A percentile compares a stretch with the other conserved stretches of the same genome.
These are phyloP conservation scores for Siderastrea radians DNA, from an alignment of 92 coral and sea anemone species.

Conservation along the genomic window DNA sequence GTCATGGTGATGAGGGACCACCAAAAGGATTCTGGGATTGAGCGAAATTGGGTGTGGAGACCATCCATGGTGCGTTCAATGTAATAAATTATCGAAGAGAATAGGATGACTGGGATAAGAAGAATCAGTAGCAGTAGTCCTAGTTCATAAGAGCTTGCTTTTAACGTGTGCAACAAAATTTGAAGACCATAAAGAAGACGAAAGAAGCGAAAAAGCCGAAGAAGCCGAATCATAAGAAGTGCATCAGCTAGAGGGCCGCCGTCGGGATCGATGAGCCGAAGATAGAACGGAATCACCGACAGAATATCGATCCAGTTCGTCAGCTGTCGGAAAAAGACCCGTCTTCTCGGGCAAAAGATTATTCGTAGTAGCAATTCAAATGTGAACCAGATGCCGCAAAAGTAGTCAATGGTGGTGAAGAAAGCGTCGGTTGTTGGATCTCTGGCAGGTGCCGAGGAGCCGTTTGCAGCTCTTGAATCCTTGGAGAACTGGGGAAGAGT, in stretches of 20 bases:
- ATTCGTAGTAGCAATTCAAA: constrained; percentile 78
- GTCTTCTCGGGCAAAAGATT: constrained; percentile 84
- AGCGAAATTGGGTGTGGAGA: constrained; percentile 79
- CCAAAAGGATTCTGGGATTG: constrained; percentile 93
- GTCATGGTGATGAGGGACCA: constrained; percentile 97
- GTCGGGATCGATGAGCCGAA: constrained; percentile 60
- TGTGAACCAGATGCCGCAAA: constrained; percentile 95
- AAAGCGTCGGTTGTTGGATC: constrained; percentile 15
- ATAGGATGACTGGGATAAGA: constrained; percentile 87
- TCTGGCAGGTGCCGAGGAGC: constrained; percentile 25
- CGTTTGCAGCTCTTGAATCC: constrained; percentile 10
- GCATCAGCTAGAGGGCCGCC: constrained; percentile 69
- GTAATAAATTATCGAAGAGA: constrained; percentile 91
- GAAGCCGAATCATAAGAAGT: constrained; percentile 83
- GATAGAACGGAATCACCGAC: constrained; percentile 92
- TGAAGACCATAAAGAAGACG: constrained; percentile 95
- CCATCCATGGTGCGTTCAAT: constrained; percentile 70
- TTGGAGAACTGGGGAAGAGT: constrained; percentile 88
- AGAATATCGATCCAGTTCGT: constrained; percentile 95
- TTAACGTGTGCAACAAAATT: constrained; percentile 89
- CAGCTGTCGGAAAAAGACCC: constrained; percentile 66
- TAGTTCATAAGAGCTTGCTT: constrained; percentile 98
- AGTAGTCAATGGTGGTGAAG: constrained; percentile 71
- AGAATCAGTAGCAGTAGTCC: constrained; percentile 84
- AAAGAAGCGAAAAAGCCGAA: constrained; percentile 90